Conservation (phyloP, 1,140 invertebrate genomes). For the Calliopsis andreniformis region DNA sequence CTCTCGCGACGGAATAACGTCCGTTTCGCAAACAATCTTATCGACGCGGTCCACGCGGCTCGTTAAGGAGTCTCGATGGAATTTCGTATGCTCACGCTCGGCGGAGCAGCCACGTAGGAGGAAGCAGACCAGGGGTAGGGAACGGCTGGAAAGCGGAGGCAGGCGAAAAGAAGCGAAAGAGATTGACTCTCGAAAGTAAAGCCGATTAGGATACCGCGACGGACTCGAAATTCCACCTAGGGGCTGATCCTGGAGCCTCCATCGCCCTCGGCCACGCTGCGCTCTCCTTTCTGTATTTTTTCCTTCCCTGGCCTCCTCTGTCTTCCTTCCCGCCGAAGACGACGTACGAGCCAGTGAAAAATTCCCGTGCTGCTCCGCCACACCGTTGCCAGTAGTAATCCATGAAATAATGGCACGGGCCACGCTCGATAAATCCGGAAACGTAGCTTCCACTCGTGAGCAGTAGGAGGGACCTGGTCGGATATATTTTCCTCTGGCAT, state of each 20-base stretch:
- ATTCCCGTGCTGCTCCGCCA: slow-evolving; percentile 28
- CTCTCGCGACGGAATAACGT: slow-evolving; percentile 32
- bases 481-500: slow-evolving; percentile 50
- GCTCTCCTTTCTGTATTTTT: slow-evolving; percentile 29
- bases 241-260: slow-evolving; percentile 37
- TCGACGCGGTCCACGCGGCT: slow-evolving; percentile 61
- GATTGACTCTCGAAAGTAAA: slow-evolving; percentile 51
- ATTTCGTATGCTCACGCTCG: slow-evolving; percentile 57
- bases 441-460: slow-evolving; percentile 40
- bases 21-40: slow-evolving; percentile 56
- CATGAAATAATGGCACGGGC: slow-evolving; percentile 67
- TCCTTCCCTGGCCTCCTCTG: slow-evolving; percentile 14
- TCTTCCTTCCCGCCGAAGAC: slow-evolving; percentile 12
- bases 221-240: slow-evolving; percentile 56
- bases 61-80: slow-evolving; percentile 63
- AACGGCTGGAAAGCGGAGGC: background rate
- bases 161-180: background rate
- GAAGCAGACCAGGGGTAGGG: no score
- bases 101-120: slow-evolving; percentile 33
- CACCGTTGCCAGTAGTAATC: slow-evolving; percentile 56
- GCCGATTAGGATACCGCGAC: slow-evolving; percentile 60
- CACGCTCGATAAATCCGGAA: slow-evolving; percentile 70
- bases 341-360: slow-evolving; percentile 53
- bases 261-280: background rate
- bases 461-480: slow-evolving; percentile 48